phyloP scores from a whole-genome alignment of 2,113 vertebrate species.

The Rana temporaria region DNA sequence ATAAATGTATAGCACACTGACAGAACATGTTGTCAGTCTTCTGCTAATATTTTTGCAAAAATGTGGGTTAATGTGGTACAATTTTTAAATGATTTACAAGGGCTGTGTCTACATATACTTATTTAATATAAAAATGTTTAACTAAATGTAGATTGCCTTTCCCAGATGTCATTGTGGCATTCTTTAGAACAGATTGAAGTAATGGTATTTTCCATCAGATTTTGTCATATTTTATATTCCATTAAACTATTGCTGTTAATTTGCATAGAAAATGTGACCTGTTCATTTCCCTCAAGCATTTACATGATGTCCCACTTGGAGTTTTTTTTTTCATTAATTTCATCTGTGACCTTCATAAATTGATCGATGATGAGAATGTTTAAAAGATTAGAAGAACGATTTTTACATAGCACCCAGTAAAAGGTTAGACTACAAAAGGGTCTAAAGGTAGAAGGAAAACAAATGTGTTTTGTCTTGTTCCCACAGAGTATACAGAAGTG shows the following conservation, averaged over 20 bases:
- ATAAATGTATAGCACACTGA: too few relatives aligned
- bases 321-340: conserved; percentile 1
- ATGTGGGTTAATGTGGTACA: too few relatives aligned
- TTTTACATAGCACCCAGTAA: neutral
- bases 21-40: too few relatives aligned
- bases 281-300: neutral
- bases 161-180: neutral
- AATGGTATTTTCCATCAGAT: neutral
- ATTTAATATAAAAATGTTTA: neutral
- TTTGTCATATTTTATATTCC: neutral
- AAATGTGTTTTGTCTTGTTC: too few relatives aligned
- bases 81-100: too few relatives aligned
- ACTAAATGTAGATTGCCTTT: neutral
- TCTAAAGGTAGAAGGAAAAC: too few relatives aligned
- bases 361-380: neutral
- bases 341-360: neutral
- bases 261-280: conserved; percentile 8
- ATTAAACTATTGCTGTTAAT: neutral
- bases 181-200: neutral
- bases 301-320: neutral
- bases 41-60: too few relatives aligned
- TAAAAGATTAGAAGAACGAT: neutral
- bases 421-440: too few relatives aligned
- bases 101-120: neutral
- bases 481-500: too few relatives aligned